phyloP scores from a whole-genome alignment of 2,797 vertebrate species.

The Gymnopithys bicolor region DNA sequence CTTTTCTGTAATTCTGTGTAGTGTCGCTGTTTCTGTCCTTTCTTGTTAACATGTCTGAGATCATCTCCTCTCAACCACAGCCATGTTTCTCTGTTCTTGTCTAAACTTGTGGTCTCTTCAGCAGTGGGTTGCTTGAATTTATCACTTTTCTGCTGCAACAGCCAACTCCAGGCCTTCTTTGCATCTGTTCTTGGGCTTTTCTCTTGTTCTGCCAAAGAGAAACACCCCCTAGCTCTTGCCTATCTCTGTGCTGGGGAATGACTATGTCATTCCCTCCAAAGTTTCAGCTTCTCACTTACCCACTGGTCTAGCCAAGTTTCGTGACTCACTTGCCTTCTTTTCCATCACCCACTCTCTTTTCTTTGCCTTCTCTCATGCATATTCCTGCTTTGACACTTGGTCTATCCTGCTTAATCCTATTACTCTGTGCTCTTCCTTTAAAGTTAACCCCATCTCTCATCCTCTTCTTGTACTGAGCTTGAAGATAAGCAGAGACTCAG shows the following conservation, averaged over 20 bases:
- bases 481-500: constrained; percentile 18
- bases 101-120: background rate
- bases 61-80: background rate
- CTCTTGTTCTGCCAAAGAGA: background rate
- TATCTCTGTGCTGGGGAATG: constrained; percentile 9
- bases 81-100: background rate
- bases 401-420: constrained; percentile 43
- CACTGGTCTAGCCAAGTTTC: constrained; percentile 40
- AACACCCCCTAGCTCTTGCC: constrained; percentile 10
- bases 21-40: background rate
- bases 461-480: constrained; percentile 24
- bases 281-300: constrained; percentile 32
- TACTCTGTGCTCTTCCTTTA: constrained; percentile 1
- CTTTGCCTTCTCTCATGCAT: constrained; percentile 35
- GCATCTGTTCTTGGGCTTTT: constrained; percentile 35
- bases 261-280: constrained; percentile 17
- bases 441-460: constrained; percentile 37
- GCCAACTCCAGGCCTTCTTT: background rate
- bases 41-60: background rate
- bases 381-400: constrained; percentile 45
- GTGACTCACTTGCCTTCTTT: constrained; percentile 58
- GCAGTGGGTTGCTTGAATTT: background rate
- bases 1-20: background rate
- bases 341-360: constrained; percentile 53
- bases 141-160: background rate